Conservation (phyloP, 2,888 invertebrate genomes). For the Isoperla grammatica region DNA sequence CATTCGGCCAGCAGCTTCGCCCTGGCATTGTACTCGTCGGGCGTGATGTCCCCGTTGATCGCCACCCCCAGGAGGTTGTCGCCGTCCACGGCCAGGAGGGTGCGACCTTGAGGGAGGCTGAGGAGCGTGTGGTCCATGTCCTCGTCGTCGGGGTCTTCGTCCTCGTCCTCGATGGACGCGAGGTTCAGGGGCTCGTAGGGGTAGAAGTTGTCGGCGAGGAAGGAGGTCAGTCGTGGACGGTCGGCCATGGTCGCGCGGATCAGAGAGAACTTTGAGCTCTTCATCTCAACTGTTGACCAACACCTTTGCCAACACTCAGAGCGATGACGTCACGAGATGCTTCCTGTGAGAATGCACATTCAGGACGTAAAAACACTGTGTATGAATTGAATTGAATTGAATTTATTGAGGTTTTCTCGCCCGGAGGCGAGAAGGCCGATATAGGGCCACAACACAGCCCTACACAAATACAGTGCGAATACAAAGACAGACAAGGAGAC, state of each 20-base stretch:
- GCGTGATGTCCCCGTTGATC: slow-evolving; percentile 16
- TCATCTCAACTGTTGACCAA: too few species aligned
- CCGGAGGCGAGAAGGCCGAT: too few species aligned
- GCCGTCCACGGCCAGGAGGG: slow-evolving; percentile 9
- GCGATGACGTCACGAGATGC: too few species aligned
- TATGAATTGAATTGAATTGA: too few species aligned
- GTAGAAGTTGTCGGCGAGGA: slow-evolving; percentile 14
- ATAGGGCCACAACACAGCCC: too few species aligned
- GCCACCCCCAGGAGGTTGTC: slow-evolving; percentile 7
- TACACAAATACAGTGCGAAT: too few species aligned
- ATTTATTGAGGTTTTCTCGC: too few species aligned
- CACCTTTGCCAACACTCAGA: too few species aligned
- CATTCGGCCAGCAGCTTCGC: background rate
- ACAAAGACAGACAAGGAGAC: too few species aligned
- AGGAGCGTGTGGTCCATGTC: slow-evolving; percentile 16
- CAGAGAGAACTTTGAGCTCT: background rate
- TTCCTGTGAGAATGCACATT: too few species aligned
- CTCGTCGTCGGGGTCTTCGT: background rate
- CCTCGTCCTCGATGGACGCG: background rate
- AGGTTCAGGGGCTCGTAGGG: slow-evolving; percentile 21
- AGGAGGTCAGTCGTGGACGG: slow-evolving; percentile 5
- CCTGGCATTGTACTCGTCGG: background rate
- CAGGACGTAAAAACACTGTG: too few species aligned
- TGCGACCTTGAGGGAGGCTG: slow-evolving; percentile 13
- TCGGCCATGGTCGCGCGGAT: slow-evolving; percentile 17